These are phyloP conservation scores for Motacilla alba DNA, from an alignment of 2,113 vertebrate genomes.

Conservation along the genomic window DNA sequence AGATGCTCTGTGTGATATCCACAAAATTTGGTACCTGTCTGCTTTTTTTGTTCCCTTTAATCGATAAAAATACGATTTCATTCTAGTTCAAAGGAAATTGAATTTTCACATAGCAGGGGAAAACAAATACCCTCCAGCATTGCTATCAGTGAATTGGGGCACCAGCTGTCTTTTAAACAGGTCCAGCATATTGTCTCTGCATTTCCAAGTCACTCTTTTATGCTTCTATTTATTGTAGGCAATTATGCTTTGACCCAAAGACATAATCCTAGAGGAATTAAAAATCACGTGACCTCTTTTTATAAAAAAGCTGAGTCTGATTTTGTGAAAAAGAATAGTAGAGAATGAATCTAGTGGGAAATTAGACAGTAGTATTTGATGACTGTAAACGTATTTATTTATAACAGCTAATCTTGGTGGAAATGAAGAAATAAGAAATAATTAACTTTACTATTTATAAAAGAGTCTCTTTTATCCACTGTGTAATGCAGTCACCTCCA, in stretches of 20 bases:
- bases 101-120: conserved; percentile 49
- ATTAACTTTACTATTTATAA: conserved; percentile 65
- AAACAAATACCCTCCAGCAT: conserved; percentile 54
- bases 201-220: conserved; percentile 35
- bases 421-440: conserved; percentile 63
- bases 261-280: conserved; percentile 55
- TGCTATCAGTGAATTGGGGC: conserved; percentile 49
- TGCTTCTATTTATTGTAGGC: conserved; percentile 58
- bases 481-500: conserved; percentile 43
- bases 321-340: conserved; percentile 47
- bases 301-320: conserved; percentile 43
- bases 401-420: conserved; percentile 60
- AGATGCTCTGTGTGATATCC: conserved; percentile 12
- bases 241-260: conserved; percentile 61
- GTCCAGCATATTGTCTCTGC: conserved; percentile 47
- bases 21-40: conserved; percentile 28
- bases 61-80: conserved; percentile 53
- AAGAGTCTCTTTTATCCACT: conserved; percentile 27
- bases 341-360: conserved; percentile 59
- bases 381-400: conserved; percentile 62
- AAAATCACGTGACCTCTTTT: conserved; percentile 21
- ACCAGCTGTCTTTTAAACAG: conserved; percentile 51
- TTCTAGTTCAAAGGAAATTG: conserved; percentile 35
- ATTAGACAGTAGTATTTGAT: conserved; percentile 52
- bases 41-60: neutral